A percentile compares a stretch with the other conserved stretches of the same genome.
These are phyloP conservation scores for Lasiurus borealis DNA, from an alignment of 2,113 vertebrate genomes.

Conservation along the genomic window DNA sequence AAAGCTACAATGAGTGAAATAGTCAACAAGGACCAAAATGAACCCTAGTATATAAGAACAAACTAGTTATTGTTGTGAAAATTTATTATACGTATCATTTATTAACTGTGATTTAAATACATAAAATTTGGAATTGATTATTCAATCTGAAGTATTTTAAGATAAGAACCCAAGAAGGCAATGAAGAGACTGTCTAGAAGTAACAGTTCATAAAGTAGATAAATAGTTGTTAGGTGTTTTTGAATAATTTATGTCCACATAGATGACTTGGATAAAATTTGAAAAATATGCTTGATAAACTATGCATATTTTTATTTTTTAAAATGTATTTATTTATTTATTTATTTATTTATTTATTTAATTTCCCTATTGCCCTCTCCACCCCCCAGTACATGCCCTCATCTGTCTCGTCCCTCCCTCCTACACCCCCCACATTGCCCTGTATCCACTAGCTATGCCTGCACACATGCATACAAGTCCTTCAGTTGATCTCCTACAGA, in stretches of 20 bases:
- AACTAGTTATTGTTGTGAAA: neutral
- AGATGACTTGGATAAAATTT: neutral
- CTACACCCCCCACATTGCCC: no score
- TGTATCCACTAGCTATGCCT: no score
- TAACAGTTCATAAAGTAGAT: neutral
- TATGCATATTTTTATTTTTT: neutral
- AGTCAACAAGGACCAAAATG: neutral
- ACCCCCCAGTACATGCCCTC: no score
- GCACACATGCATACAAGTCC: no score
- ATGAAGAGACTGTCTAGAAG: neutral
- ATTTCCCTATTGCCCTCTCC: no score
- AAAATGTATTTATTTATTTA: no score
- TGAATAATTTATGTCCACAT: neutral
- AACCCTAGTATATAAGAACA: neutral
- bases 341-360: no score
- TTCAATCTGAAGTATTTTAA: neutral
- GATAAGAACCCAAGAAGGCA: neutral
- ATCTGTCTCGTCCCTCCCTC: no score
- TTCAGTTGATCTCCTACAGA: no score
- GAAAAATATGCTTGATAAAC: neutral
- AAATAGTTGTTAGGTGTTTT: neutral
- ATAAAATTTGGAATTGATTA: slow-evolving; percentile 26
- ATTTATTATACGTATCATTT: slow-evolving; percentile 8
- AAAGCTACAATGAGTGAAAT: neutral
- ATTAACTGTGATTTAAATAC: neutral